Evolutionary conservation across 1,140 invertebrate genomes (phyloP).

Genomic region (Hycleus phaleratus): DNA sequence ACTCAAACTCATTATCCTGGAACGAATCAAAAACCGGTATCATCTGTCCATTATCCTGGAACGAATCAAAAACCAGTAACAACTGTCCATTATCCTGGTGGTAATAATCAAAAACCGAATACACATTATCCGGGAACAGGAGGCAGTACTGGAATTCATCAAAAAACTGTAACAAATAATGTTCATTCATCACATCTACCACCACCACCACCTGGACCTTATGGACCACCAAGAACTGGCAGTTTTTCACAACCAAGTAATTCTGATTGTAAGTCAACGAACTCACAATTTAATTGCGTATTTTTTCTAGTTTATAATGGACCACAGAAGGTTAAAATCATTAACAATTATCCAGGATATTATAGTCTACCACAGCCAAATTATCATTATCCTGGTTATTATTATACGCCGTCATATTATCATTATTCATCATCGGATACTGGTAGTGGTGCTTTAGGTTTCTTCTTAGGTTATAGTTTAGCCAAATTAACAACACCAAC

Average conservation of each 20-base stretch:
- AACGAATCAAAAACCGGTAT: no score
- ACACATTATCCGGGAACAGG: no score
- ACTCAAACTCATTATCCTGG: background rate
- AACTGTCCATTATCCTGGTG: no score
- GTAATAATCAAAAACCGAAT: no score
- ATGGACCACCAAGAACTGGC: background rate
- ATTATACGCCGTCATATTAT: slow-evolving; percentile 1
- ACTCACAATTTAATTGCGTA: background rate
- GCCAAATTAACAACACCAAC: slow-evolving; percentile 12
- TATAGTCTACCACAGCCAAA: background rate
- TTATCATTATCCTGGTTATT: background rate
- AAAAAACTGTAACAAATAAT: no score
- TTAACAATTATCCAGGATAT: slow-evolving; percentile 4
- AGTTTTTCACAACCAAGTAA: background rate
- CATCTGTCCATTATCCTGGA: no score
- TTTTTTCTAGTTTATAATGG: slow-evolving; percentile 4
- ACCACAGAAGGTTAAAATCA: slow-evolving; percentile 5
- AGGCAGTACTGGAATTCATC: no score
- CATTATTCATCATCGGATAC: slow-evolving; percentile 12
- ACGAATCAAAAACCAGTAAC: no score
- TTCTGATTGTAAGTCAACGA: background rate
- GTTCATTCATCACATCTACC: background rate
- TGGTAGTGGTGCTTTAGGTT: slow-evolving; percentile 15
- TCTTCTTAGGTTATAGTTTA: slow-evolving; percentile 18
- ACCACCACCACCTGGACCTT: background rate